Evolutionary conservation across 2,113 vertebrate genomes (phyloP).

Genomic region (Brachyistius frenatus): DNA sequence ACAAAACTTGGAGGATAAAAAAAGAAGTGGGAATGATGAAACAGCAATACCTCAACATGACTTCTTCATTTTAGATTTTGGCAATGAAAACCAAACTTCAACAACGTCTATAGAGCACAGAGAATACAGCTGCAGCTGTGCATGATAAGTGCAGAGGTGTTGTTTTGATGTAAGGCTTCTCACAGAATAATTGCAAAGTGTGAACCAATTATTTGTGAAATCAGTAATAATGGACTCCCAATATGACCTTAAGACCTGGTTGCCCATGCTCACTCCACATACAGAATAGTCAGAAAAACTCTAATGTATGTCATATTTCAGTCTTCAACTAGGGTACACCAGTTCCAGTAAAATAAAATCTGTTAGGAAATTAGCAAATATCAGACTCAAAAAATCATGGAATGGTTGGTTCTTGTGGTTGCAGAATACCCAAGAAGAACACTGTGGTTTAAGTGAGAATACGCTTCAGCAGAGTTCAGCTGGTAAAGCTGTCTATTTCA

Average conservation of each 20-base stretch:
- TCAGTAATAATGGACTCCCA: conserved; percentile 14
- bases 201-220: not conserved
- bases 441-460: conserved; percentile 52
- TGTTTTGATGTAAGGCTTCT: conserved; percentile 26
- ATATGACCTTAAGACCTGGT: not conserved
- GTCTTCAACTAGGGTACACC: not conserved
- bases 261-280: not conserved
- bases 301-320: not conserved
- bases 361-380: conserved; percentile 32
- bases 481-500: conserved; percentile 28
- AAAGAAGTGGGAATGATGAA: conserved; percentile 3
- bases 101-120: not conserved
- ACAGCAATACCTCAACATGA: not conserved
- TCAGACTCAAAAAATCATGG: conserved; percentile 49
- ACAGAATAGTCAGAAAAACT: not conserved
- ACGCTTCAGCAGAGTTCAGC: conserved; percentile 34
- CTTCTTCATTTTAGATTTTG: conserved; percentile 4
- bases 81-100: not conserved
- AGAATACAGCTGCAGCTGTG: not conserved
- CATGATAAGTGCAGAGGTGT: conserved; percentile 7
- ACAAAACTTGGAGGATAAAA: conserved; percentile 13
- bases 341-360: conserved; percentile 24
- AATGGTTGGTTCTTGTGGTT: conserved; percentile 33
- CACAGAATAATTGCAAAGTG: not conserved
- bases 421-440: conserved; percentile 35